A percentile compares a stretch with the other conserved stretches of the same genome.
Conservation (phyloP, 1,140 invertebrate species). For the Triops cancriformis region DNA sequence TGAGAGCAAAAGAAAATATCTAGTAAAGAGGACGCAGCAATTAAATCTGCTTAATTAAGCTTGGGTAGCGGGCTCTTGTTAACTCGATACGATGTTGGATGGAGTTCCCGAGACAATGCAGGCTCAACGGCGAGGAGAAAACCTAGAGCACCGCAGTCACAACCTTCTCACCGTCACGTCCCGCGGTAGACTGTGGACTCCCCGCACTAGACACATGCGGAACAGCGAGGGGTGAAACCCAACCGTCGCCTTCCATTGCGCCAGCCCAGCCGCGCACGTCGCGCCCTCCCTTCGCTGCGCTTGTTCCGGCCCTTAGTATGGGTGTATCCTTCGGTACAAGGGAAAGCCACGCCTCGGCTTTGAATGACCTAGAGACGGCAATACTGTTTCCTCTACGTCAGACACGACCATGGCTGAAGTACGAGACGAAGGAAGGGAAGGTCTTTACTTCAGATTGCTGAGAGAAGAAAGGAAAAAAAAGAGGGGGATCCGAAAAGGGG, state of each 20-base stretch:
- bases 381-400: too few relatives aligned
- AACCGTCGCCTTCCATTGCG: neutral
- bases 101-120: neutral
- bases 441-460: neutral
- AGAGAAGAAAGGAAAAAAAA: neutral
- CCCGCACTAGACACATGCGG: neutral
- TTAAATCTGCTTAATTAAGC: neutral
- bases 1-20: neutral
- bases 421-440: neutral
- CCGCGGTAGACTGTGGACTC: neutral
- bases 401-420: neutral
- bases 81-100: neutral
- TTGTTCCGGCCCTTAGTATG: neutral
- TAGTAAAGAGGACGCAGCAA: neutral
- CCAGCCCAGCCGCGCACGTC: neutral
- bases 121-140: neutral
- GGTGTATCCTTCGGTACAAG: neutral
- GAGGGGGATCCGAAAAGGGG: neutral
- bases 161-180: neutral
- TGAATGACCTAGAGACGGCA: constrained; percentile 4
- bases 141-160: neutral
- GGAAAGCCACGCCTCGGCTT: neutral
- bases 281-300: too few relatives aligned
- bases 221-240: neutral
- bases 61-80: neutral